Percentiles rank a stretch among this genome's conserved stretches.
phyloP scores from a whole-genome alignment of 2,113 vertebrate species.

The Acanthochromis polyacanthus region DNA sequence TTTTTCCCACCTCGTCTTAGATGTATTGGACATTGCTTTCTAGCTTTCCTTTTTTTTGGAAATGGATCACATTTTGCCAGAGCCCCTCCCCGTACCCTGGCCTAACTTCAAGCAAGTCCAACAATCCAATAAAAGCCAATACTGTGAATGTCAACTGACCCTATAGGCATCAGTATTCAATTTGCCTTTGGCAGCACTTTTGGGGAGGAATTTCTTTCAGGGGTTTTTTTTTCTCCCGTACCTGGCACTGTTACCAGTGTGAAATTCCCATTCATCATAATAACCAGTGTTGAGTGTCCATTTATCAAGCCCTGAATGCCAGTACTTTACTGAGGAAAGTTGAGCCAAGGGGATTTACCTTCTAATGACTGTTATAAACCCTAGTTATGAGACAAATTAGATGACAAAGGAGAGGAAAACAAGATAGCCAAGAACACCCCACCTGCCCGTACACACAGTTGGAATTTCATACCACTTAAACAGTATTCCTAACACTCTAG shows the following conservation, averaged over 20 bases:
- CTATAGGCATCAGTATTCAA: conserved; percentile 70
- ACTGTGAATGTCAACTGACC: conserved; percentile 67
- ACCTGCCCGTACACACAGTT: background rate
- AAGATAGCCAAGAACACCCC: conserved; percentile 28
- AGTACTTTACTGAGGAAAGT: conserved; percentile 53
- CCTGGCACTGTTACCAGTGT: conserved; percentile 72
- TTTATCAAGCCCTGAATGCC: conserved; percentile 77
- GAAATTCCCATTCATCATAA: conserved; percentile 86
- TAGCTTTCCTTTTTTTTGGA: conserved; percentile 42
- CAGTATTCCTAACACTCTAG: background rate
- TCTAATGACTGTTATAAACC: conserved; percentile 67
- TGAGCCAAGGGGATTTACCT: conserved; percentile 62
- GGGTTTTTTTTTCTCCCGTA: conserved; percentile 25
- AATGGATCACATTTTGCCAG: conserved; percentile 46
- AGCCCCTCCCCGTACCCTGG: background rate
- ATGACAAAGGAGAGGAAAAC: conserved; percentile 48
- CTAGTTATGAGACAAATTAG: conserved; percentile 73
- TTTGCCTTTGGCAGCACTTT: conserved; percentile 73
- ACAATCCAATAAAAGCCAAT: conserved; percentile 65
- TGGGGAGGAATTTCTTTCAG: conserved; percentile 57
- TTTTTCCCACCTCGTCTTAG: background rate
- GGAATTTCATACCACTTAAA: conserved; percentile 22
- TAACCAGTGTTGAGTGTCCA: conserved; percentile 84
- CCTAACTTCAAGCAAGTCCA: conserved; percentile 43
- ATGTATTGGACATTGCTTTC: conserved; percentile 33